Evolutionary conservation across 2,113 vertebrate genomes (phyloP).

Genomic region (Erythrolamprus reginae): DNA sequence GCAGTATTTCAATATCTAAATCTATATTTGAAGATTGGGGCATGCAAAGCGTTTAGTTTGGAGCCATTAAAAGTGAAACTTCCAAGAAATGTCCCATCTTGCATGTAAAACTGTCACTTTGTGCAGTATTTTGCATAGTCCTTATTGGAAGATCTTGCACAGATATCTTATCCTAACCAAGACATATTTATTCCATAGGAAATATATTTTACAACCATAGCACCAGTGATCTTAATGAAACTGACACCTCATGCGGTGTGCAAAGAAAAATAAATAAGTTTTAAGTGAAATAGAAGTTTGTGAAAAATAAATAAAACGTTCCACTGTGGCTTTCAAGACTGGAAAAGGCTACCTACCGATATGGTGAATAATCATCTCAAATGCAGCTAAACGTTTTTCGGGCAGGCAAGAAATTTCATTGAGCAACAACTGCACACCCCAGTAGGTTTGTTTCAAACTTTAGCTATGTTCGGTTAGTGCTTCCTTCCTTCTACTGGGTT

Average conservation of each 20-base stretch:
- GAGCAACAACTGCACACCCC: constrained; percentile 6
- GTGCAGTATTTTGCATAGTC: not conserved
- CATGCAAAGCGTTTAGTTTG: not conserved
- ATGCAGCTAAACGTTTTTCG: not conserved
- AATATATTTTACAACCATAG: not conserved
- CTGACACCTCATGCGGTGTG: not conserved
- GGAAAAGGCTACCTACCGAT: not conserved
- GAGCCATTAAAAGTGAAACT: not conserved
- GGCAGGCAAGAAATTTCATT: not conserved
- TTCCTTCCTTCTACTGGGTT: constrained; percentile 63
- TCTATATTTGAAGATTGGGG: not conserved
- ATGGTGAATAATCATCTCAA: not conserved
- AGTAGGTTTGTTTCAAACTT: constrained; percentile 32
- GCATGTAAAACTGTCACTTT: not conserved
- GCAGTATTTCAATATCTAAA: not conserved
- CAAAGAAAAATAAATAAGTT: not conserved
- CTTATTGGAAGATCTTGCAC: not conserved
- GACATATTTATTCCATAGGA: not conserved
- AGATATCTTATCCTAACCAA: not conserved
- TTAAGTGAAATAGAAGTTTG: not conserved
- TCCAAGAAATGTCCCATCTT: not conserved
- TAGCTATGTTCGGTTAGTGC: constrained; percentile 42
- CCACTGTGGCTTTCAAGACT: not conserved
- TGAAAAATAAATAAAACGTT: not conserved
- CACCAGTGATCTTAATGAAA: not conserved